Percentiles rank a stretch among this genome's conserved stretches.
Conservation (phyloP, 2,113 vertebrate species). For the Pimephales promelas region DNA sequence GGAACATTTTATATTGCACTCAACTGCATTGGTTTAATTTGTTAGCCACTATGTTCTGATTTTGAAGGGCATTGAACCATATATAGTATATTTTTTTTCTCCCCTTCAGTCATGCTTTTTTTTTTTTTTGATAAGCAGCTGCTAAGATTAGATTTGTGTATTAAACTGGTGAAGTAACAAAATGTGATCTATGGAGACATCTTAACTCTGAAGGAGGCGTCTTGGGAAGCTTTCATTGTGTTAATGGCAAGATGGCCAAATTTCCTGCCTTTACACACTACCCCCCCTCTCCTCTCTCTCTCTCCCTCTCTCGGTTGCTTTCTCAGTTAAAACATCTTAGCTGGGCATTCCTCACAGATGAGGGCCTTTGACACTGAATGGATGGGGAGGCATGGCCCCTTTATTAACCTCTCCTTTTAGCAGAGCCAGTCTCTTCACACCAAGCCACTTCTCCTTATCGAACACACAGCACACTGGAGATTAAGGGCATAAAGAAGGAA, state of each 20-base stretch:
- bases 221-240: conserved; percentile 16
- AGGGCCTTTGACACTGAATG: conserved; percentile 53
- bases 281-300: not conserved
- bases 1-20: not conserved
- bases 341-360: conserved; percentile 47
- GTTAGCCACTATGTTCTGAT: conserved; percentile 3
- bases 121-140: conserved; percentile 27
- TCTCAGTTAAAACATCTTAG: conserved; percentile 54
- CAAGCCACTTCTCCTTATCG: conserved; percentile 58
- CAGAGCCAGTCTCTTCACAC: conserved; percentile 53
- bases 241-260: conserved; percentile 13
- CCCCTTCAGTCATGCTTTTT: not conserved
- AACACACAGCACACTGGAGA: conserved; percentile 57
- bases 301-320: not conserved
- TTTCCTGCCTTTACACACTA: not conserved
- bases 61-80: not conserved
- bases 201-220: not conserved
- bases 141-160: conserved; percentile 13
- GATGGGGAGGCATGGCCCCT: conserved; percentile 51
- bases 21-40: conserved; percentile 4
- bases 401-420: conserved; percentile 61
- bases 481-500: conserved; percentile 53
- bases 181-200: not conserved
- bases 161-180: conserved; percentile 26
- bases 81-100: conserved; percentile 5